These are phyloP conservation scores for Ariolimax columbianus DNA, from an alignment of 2,888 invertebrate genomes.

Conservation along the genomic window DNA sequence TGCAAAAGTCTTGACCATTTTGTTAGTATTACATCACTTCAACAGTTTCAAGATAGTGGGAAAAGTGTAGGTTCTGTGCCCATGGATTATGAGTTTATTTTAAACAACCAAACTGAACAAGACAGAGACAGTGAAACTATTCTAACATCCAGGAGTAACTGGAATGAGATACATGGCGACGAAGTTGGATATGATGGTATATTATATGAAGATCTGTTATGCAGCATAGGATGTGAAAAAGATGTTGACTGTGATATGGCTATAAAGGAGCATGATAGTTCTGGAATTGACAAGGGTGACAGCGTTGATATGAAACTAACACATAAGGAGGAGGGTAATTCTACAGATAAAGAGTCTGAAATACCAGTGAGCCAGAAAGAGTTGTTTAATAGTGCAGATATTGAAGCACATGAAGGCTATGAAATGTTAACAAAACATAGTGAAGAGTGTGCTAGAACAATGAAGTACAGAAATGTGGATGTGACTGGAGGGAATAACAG, in stretches of 20 bases:
- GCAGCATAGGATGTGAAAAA: background rate
- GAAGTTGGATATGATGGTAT: background rate
- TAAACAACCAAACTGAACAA: background rate
- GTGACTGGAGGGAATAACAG: background rate
- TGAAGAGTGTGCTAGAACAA: no score
- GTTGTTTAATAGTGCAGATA: background rate
- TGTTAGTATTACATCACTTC: background rate
- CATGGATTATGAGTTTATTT: constrained; percentile 1
- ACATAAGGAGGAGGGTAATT: background rate
- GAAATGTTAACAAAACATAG: background rate
- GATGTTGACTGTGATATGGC: background rate
- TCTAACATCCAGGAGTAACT: background rate
- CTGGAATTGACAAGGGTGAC: background rate
- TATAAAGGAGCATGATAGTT: background rate
- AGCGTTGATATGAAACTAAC: background rate
- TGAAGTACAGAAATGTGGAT: background rate
- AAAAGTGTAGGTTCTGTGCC: background rate
- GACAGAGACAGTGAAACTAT: background rate
- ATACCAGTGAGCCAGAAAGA: background rate
- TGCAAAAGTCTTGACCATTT: background rate
- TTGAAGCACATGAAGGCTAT: background rate
- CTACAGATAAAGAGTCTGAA: background rate
- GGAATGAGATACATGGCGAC: background rate
- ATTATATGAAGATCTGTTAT: background rate
- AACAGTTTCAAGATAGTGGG: background rate